Base-by-base conservation (phyloP, 2,797 vertebrate species). In the Rhyacichthys aspro region DNA sequence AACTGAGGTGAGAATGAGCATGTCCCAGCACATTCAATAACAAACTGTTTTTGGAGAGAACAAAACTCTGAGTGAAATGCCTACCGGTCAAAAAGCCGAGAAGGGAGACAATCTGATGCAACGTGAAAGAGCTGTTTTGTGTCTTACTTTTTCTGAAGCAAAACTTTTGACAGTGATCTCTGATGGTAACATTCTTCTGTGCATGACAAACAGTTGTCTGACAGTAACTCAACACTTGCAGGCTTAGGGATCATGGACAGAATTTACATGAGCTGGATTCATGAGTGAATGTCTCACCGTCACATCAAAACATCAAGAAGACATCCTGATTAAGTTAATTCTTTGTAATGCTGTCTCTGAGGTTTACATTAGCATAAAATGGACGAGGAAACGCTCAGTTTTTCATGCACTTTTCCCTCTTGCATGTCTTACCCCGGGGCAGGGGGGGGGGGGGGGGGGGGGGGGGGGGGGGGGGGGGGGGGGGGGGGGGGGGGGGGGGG, bases 121-220 rank as follows among this genome's bases (percentile, higher is more conserved):
- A 70, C 55, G 41, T 10, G 14, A 60, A 37, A 70, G 32, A 56
- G 65, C 50, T 70, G 16, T 66, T 67, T 50, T 58, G 43, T 58
- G 63, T 67, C 49, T 59, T 38, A 55, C 41, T 74, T 49, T 18
- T 7, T 49, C 36, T 78, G 50, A 11, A 11, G 52, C 67, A 43
- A 67, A 84, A 77, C 55, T 82, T 84, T 82, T 56, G 67, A 62
- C 58, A 62, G 63, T 54, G 50, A 76, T 78, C 72, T 81, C 50
- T 19, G 8, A 61, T 15, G 9, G 44, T 57, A 34, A 64, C 66
- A 64, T 76, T 78, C 62, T 14, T 9, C 38, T 52, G 47, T 54
- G 59, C 45, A 11, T 61, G 55, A 72, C 57, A 72, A 75, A 75
- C n/a, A 39, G 15, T 68, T 7, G 32, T 42, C 67, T 76, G 78